These are phyloP conservation scores for Pemphigus obesinymphae DNA, from an alignment of 1,140 invertebrate genomes.

Conservation along the genomic window DNA sequence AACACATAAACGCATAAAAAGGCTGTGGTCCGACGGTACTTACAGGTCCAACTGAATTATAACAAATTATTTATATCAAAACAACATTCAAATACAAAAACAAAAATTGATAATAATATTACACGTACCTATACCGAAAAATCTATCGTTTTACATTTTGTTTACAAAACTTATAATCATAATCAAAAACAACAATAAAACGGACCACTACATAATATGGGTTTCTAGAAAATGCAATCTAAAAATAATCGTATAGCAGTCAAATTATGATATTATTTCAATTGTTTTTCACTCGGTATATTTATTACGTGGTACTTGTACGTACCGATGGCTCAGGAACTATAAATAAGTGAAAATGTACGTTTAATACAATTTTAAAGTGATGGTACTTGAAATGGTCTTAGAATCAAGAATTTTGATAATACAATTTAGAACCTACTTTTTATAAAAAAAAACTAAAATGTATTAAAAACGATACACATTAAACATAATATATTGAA, in stretches of 20 bases:
- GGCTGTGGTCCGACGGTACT: not conserved
- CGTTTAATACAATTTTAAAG: not conserved
- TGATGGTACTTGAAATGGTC: not conserved
- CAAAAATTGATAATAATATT: not conserved
- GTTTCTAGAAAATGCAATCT: not conserved
- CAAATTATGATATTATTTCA: no score
- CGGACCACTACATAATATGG: not conserved
- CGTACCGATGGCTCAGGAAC: not conserved
- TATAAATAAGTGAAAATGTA: not conserved
- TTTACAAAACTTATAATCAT: not conserved
- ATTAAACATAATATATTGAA: no score
- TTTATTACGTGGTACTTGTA: not conserved
- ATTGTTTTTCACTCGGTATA: not conserved
- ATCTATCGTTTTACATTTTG: not conserved
- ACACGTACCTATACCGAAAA: not conserved
- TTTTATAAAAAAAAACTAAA: no score
- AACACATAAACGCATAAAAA: not conserved
- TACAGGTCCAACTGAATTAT: slow-evolving; percentile 2
- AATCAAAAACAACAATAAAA: not conserved
- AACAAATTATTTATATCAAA: not conserved
- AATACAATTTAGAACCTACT: no score
- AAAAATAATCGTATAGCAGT: not conserved
- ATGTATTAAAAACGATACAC: no score
- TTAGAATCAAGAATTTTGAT: no score
- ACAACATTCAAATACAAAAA: not conserved